Evolutionary conservation across 2,113 vertebrate genomes (phyloP), one percentile per base, ranked within the genome.

Genomic region (Tachycineta bicolor): DNA sequence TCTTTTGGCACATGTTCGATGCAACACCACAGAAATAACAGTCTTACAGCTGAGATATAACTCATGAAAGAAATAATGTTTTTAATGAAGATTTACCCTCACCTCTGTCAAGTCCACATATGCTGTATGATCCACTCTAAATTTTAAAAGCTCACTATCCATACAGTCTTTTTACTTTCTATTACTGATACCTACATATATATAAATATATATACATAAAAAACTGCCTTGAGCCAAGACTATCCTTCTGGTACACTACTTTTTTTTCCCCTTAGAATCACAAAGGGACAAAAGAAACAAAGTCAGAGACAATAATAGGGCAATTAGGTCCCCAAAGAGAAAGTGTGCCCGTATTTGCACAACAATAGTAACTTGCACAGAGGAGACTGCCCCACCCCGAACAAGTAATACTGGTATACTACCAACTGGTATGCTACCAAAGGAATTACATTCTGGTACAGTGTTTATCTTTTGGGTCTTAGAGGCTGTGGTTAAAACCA

Each of bases 281-380:
- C 85, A 93, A 93, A 89, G 22, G 50, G 87, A 83, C 60, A 89
- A 87, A 90, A 90, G 59, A 92, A 95, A 83, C 76, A 78, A 95
- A 90, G 81, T 39, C 84, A 71, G 33, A 59, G 86, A 82, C 58
- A 93, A 87, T 94, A 95, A 97, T 33, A 93, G 96, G 80, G 89
- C 96, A 97, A 98, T 97, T 97, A 95, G 77, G 87, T 85, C 96
- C 90, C 63, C 78, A 77, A 97, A 96, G 87, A 82, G 93, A 98
- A 97, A 98, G 96, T 53, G 97, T 98, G 96, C 33, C 95, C 69
- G 16, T 26, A 97, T 98, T 97, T 98, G 96, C 98, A 98, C 97
- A 97, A 98, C 96, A 98, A 97, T 97, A 58, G 43, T 34, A 68
- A 80, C 50, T 94, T 60, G 59, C 78, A 89, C 52, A 89, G 87